phyloP scores from a whole-genome alignment of 2,888 invertebrate species.

The Nebria salina region DNA sequence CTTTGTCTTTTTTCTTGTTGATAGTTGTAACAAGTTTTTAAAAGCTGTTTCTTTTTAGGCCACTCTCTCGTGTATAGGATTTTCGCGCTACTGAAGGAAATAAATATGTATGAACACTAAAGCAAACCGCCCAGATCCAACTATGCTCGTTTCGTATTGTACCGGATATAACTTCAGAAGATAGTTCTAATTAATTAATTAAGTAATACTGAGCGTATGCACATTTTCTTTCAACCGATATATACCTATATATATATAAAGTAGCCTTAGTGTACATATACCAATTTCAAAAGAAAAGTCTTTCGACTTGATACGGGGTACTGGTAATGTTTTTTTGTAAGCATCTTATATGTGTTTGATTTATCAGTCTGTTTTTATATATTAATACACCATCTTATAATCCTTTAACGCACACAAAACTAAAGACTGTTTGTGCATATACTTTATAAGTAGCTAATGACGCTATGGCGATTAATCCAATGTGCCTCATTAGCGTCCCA shows the following conservation, averaged over 20 bases:
- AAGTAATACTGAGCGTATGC: slow-evolving; percentile 25
- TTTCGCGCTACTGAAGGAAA: background rate
- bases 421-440: background rate
- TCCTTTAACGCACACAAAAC: no score
- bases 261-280: background rate
- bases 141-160: background rate
- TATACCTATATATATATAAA: no score
- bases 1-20: no score
- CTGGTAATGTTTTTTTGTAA: no score
- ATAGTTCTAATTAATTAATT: slow-evolving; percentile 34
- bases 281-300: background rate
- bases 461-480: slow-evolving; percentile 39
- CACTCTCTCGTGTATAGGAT: background rate
- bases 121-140: background rate
- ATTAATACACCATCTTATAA: no score
- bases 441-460: slow-evolving; percentile 44
- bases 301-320: no score
- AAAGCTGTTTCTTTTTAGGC: no score
- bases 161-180: slow-evolving; percentile 2
- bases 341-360: no score
- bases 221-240: slow-evolving; percentile 28
- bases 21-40: no score
- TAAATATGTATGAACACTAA: background rate
- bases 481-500: slow-evolving; percentile 41
- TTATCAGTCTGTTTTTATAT: no score